Evolutionary conservation across 2,888 invertebrate genomes (phyloP).

Genomic region (Lasius platythorax): DNA sequence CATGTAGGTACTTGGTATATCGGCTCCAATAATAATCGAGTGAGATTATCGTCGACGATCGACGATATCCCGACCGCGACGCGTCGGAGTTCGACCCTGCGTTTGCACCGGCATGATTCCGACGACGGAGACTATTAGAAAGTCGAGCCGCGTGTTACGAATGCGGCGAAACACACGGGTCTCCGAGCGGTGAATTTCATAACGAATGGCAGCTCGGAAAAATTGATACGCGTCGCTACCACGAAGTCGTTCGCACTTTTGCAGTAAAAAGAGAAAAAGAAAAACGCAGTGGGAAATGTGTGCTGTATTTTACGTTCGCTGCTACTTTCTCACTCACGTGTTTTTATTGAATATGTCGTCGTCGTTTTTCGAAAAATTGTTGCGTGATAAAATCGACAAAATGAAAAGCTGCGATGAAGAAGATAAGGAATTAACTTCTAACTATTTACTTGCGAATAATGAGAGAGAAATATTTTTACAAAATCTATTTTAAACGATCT

Average conservation of each 20-base stretch:
- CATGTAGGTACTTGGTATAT: background rate
- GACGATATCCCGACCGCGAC: background rate
- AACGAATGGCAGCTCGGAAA: constrained; percentile 53
- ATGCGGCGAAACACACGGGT: constrained; percentile 44
- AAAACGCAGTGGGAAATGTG: background rate
- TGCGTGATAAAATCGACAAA: background rate
- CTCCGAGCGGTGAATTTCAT: constrained; percentile 54
- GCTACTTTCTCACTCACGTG: background rate
- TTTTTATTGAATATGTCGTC: constrained; percentile 11
- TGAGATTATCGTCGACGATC: constrained; percentile 29
- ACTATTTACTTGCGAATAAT: background rate
- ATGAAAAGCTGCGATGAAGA: background rate
- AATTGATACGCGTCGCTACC: constrained; percentile 48
- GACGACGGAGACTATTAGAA: constrained; percentile 61
- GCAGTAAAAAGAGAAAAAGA: background rate
- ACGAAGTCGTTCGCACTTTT: constrained; percentile 28
- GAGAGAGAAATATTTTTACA: background rate
- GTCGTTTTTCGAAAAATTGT: background rate
- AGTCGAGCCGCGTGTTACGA: constrained; percentile 61
- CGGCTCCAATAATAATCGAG: background rate
- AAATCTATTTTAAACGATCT: background rate
- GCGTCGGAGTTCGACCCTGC: constrained; percentile 40
- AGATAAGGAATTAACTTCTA: background rate
- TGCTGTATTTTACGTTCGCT: background rate
- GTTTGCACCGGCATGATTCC: constrained; percentile 10